Evolutionary conservation across 2,797 vertebrate species (phyloP).

Genomic region (Nyctalus aviator): DNA sequence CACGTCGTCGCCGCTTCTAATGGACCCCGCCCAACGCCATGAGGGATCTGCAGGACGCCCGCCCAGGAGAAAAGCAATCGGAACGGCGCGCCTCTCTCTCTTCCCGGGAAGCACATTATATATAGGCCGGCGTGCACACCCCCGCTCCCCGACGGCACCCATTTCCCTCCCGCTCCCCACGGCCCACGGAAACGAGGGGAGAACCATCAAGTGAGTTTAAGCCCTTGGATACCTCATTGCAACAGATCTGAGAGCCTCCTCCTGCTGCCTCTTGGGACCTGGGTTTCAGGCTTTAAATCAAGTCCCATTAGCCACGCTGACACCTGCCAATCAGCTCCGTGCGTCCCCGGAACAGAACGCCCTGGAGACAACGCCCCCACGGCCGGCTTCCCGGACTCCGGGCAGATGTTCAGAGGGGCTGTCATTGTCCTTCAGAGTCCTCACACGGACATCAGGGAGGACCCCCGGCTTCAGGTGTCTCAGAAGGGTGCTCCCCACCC

Average conservation of each 20-base stretch:
- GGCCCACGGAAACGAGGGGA: conserved; percentile 68
- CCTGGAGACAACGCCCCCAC: conserved; percentile 46
- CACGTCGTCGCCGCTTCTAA: conserved; percentile 59
- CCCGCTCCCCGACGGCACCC: conserved; percentile 43
- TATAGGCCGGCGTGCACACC: conserved; percentile 62
- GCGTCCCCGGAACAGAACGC: conserved; percentile 29
- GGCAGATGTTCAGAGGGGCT: neutral
- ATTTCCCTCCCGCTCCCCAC: conserved; percentile 68
- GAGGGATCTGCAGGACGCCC: conserved; percentile 61
- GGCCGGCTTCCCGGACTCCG: neutral
- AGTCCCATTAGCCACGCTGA: conserved; percentile 70
- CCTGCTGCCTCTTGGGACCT: conserved; percentile 60
- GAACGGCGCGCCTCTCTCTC: conserved; percentile 57
- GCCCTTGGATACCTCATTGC: conserved; percentile 58
- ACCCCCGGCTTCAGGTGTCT: neutral
- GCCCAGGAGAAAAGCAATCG: conserved; percentile 64
- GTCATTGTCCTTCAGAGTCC: neutral
- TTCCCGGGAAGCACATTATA: conserved; percentile 77
- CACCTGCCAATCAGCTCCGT: conserved; percentile 68
- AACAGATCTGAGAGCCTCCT: conserved; percentile 30
- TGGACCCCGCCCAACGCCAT: conserved; percentile 70
- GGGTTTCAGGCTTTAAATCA: conserved; percentile 58
- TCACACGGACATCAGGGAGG: neutral
- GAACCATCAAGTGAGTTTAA: conserved; percentile 72
- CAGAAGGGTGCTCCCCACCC: neutral